Conservation (phyloP, 2,113 vertebrate species). For the Malurus cyaneus region DNA sequence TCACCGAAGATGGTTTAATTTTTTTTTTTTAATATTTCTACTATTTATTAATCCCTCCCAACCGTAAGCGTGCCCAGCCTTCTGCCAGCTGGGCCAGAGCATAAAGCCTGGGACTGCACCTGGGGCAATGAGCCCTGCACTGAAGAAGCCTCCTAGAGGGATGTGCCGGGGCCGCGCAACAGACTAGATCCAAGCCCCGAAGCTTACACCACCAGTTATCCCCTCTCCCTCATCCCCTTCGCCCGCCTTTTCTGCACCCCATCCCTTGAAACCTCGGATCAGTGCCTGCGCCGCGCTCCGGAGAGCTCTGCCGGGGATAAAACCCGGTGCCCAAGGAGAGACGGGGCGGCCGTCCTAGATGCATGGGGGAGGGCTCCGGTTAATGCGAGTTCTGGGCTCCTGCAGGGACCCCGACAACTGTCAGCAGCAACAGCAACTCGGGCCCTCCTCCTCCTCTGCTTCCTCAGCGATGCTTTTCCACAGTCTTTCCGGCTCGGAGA, state of each 20-base stretch:
- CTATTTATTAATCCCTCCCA: slow-evolving; percentile 52
- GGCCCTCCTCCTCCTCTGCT: slow-evolving; percentile 61
- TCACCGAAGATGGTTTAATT: slow-evolving; percentile 43
- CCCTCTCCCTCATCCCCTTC: slow-evolving; percentile 9
- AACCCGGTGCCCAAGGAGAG: slow-evolving; percentile 52
- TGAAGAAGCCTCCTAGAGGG: slow-evolving; percentile 58
- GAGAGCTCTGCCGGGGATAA: neutral
- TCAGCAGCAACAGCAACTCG: slow-evolving; percentile 51
- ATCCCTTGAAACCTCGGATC: slow-evolving; percentile 59
- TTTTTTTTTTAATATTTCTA: slow-evolving; percentile 12
- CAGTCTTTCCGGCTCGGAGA: slow-evolving; percentile 94
- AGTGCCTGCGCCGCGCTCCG: slow-evolving; percentile 42
- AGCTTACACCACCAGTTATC: slow-evolving; percentile 6
- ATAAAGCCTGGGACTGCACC: slow-evolving; percentile 54
- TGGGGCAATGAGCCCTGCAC: slow-evolving; percentile 53
- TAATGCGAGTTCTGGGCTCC: slow-evolving; percentile 87
- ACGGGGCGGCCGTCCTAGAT: slow-evolving; percentile 65
- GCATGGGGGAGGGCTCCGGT: slow-evolving; percentile 76
- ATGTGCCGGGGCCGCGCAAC: slow-evolving; percentile 45
- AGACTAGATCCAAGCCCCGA: slow-evolving; percentile 52
- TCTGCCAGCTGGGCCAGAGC: slow-evolving; percentile 14
- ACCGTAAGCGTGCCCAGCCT: neutral
- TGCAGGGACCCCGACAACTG: slow-evolving; percentile 66
- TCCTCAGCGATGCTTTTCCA: slow-evolving; percentile 93
- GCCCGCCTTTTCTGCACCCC: slow-evolving; percentile 18